A percentile compares a stretch with the other conserved stretches of the same genome.
Evolutionary conservation across 2,888 invertebrate genomes (phyloP).

Genomic region (Drosophila kambysellisi): DNA sequence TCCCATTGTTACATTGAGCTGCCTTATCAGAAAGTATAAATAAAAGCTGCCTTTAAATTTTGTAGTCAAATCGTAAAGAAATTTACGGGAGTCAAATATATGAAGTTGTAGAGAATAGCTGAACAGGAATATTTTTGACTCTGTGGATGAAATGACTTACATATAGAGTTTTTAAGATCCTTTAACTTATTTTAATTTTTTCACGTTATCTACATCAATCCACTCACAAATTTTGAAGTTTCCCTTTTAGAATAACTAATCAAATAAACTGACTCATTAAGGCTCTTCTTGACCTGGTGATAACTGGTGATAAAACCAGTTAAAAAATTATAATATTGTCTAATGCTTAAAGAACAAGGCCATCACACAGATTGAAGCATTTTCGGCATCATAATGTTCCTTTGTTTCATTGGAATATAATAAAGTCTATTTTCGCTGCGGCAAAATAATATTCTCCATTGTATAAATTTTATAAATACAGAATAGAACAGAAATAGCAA

Average conservation of each 20-base stretch:
- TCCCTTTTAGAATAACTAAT: not conserved
- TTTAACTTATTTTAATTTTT: not conserved
- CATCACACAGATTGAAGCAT: not conserved
- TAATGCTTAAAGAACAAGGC: not conserved
- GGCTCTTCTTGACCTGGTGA: not conserved
- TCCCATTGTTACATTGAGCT: not conserved
- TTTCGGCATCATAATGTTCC: not conserved
- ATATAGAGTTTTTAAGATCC: not conserved
- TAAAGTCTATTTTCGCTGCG: not conserved
- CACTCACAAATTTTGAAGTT: not conserved
- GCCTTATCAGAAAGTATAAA: not conserved
- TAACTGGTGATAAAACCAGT: no score
- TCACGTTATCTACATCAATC: not conserved
- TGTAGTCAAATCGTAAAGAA: not conserved
- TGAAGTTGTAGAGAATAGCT: not conserved
- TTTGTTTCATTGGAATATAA: not conserved
- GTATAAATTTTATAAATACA: not conserved
- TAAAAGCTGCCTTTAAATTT: not conserved
- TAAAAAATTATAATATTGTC: not conserved
- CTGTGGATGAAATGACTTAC: not conserved
- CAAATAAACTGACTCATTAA: not conserved
- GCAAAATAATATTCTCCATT: not conserved
- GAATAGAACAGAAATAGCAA: no score
- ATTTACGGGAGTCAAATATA: not conserved
- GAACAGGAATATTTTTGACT: not conserved